phyloP scores from a whole-genome alignment of 2,888 invertebrate genomes.

The Zaprionus obscuricornis region DNA sequence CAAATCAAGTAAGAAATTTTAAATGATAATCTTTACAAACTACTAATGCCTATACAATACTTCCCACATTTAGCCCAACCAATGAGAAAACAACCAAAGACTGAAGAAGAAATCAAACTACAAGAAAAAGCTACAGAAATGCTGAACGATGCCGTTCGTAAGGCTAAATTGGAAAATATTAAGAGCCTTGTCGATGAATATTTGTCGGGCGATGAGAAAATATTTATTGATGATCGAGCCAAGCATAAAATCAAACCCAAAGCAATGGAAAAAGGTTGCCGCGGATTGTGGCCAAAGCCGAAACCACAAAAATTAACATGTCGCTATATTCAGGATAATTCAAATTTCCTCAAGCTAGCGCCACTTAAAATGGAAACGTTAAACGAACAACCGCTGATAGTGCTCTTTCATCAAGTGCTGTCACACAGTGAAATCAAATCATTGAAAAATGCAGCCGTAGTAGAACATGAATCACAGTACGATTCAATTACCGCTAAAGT shows the following conservation, averaged over 20 bases:
- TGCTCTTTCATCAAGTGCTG: constrained; percentile 42
- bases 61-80: no score
- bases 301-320: constrained; percentile 22
- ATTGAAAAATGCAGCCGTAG: constrained; percentile 10
- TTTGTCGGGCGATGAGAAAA: constrained; percentile 26
- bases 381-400: constrained; percentile 26
- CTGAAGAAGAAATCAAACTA: no score
- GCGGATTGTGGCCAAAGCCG: constrained; percentile 33
- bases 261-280: constrained; percentile 32
- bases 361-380: constrained; percentile 48
- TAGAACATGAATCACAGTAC: no score
- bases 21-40: neutral
- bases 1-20: constrained; percentile 34
- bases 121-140: neutral
- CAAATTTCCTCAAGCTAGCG: constrained; percentile 25
- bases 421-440: constrained; percentile 29
- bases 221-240: constrained; percentile 25
- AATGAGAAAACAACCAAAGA: no score
- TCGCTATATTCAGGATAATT: constrained; percentile 7
- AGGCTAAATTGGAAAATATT: constrained; percentile 30
- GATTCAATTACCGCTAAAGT: no score
- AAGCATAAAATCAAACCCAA: constrained; percentile 16
- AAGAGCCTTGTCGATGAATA: constrained; percentile 37
- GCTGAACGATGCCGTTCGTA: neutral
- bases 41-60: neutral